These are phyloP conservation scores for Pelagia noctiluca DNA, from an alignment of 30 jellyfish, hydroid and myxozoan genomes.

Conservation along the genomic window DNA sequence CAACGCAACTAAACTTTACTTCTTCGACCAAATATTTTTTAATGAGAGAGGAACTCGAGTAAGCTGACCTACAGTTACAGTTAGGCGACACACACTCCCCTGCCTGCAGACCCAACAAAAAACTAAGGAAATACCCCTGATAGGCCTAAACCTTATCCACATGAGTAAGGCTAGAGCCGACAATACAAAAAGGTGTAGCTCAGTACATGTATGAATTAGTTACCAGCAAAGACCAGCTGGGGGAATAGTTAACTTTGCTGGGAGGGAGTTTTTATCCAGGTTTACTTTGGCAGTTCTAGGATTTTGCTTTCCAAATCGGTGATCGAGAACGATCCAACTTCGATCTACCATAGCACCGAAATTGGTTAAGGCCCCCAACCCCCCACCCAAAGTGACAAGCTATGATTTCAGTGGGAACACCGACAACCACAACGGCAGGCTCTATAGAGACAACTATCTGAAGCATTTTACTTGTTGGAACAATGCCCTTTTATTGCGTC, in stretches of 20 bases:
- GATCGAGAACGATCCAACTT: too few species aligned
- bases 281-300: too few species aligned
- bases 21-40: constrained; percentile 45
- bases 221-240: too few species aligned
- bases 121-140: background rate
- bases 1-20: constrained; percentile 43
- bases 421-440: background rate
- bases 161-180: background rate
- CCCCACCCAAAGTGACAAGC: background rate
- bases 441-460: background rate
- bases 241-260: too few species aligned
- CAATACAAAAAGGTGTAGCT: background rate
- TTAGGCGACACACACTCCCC: constrained; percentile 31
- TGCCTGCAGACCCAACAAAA: background rate
- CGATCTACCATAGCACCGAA: too few species aligned
- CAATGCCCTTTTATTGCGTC: too few species aligned
- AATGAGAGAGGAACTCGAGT: constrained; percentile 28
- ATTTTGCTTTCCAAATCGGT: too few species aligned
- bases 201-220: background rate
- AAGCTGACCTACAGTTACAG: constrained; percentile 53
- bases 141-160: background rate
- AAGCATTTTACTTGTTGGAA: background rate
- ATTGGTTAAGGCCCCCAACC: too few species aligned
- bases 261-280: too few species aligned
- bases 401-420: background rate